Percentiles rank a stretch among this genome's conserved stretches.
Conservation (phyloP, 1,140 invertebrate species). For the Brachionus rotundiformis region DNA sequence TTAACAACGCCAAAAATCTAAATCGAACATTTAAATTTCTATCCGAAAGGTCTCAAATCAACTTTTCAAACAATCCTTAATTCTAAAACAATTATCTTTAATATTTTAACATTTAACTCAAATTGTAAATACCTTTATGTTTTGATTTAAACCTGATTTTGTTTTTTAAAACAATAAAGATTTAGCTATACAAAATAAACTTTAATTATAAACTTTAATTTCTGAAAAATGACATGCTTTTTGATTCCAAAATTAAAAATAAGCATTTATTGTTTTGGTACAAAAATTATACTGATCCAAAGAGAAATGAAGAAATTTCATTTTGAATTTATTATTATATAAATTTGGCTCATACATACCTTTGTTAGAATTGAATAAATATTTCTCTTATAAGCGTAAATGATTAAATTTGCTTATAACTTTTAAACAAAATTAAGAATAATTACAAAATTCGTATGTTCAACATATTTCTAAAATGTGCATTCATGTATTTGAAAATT, state of each 20-base stretch:
- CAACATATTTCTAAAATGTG: not conserved
- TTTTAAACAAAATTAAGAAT: not conserved
- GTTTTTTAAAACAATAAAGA: not conserved
- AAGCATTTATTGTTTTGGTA: too few relatives aligned
- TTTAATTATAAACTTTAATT: slow-evolving; percentile 3
- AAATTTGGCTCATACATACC: not conserved
- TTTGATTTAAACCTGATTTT: not conserved
- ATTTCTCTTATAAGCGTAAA: slow-evolving; percentile 11
- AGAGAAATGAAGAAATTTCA: not conserved
- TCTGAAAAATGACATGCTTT: not conserved
- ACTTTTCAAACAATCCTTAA: not conserved
- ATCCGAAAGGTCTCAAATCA: not conserved
- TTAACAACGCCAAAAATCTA: not conserved
- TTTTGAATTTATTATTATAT: too few relatives aligned
- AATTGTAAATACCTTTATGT: not conserved
- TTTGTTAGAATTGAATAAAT: not conserved
- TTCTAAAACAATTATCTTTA: not conserved
- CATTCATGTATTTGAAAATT: slow-evolving; percentile 31
- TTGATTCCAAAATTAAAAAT: not conserved
- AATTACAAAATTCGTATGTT: not conserved
- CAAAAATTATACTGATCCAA: not conserved
- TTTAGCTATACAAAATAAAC: not conserved
- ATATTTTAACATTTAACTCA: not conserved
- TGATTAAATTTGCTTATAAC: not conserved
- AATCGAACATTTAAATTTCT: not conserved